These are phyloP conservation scores for Trichechus manatus DNA, from an alignment of 2,113 vertebrate genomes.

Conservation along the genomic window DNA sequence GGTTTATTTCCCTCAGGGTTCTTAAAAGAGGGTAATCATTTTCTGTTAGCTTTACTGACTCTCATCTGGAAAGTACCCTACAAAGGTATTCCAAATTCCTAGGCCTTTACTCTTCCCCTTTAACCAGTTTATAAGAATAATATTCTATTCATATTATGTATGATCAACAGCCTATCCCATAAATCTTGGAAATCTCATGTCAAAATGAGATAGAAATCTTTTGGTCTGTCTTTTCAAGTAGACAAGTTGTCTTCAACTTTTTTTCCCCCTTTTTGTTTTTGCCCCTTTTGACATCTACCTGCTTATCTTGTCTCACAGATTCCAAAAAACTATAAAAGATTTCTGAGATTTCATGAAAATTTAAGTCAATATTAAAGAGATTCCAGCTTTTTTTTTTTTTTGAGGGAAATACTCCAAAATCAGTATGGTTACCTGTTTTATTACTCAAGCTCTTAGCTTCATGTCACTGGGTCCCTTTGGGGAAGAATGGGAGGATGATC, in stretches of 20 bases:
- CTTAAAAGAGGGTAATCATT: background rate
- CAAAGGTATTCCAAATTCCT: background rate
- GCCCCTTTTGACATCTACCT: background rate
- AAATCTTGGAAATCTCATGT: background rate
- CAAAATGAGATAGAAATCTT: background rate
- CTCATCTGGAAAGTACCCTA: background rate
- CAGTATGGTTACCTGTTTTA: background rate
- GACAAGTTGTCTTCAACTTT: background rate
- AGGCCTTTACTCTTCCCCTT: background rate
- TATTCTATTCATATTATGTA: background rate
- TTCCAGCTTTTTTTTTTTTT: too few species aligned
- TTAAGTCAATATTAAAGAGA: background rate
- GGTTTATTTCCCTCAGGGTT: background rate
- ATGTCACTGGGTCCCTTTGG: background rate
- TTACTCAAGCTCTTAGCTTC: background rate
- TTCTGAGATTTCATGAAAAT: conserved; percentile 3
- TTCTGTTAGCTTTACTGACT: background rate
- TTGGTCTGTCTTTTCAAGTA: background rate
- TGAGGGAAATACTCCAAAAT: background rate
- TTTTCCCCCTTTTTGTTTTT: background rate
- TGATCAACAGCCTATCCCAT: background rate
- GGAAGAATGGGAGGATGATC: background rate
- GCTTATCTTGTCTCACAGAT: background rate
- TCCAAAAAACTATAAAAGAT: background rate
- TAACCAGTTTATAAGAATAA: background rate